phyloP scores from a whole-genome alignment of 2,113 vertebrate species.

The Malurus cyaneus region DNA sequence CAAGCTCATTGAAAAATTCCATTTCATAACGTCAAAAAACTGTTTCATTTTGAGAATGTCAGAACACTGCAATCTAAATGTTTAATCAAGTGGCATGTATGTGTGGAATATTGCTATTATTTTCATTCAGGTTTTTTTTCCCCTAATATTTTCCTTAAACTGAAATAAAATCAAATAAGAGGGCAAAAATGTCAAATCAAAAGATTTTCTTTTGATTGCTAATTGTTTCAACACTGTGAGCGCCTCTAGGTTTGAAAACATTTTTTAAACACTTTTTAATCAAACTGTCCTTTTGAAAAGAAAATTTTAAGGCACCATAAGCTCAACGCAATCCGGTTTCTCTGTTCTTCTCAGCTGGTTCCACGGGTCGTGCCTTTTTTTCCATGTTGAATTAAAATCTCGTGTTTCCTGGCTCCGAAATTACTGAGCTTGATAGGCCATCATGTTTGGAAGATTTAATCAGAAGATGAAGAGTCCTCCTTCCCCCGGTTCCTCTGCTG shows the following conservation, averaged over 20 bases:
- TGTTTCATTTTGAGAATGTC: slow-evolving; percentile 2
- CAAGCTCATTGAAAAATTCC: slow-evolving; percentile 37
- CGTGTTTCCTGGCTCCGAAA: slow-evolving; percentile 13
- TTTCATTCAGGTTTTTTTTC: neutral
- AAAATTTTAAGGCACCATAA: neutral
- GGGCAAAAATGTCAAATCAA: slow-evolving; percentile 32
- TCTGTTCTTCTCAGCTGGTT: neutral
- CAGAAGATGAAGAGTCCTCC: slow-evolving; percentile 35
- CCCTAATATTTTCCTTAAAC: slow-evolving; percentile 27
- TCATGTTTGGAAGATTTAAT: slow-evolving; percentile 65
- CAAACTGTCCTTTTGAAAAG: neutral
- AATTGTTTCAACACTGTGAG: slow-evolving; percentile 16
- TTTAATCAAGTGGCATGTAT: slow-evolving; percentile 19
- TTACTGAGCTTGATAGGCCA: slow-evolving; percentile 47
- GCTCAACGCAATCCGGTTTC: neutral
- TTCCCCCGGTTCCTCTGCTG: slow-evolving; percentile 7
- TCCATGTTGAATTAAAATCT: slow-evolving; percentile 34
- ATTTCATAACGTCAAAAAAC: slow-evolving; percentile 28
- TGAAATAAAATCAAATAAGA: slow-evolving; percentile 3
- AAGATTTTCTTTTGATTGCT: slow-evolving; percentile 44
- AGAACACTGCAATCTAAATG: slow-evolving; percentile 31
- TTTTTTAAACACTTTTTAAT: slow-evolving; percentile 30
- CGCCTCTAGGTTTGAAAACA: neutral
- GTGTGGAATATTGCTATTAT: slow-evolving; percentile 15
- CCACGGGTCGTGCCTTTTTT: neutral